Percentiles rank a stretch among this genome's conserved stretches.
These are phyloP conservation scores for Athalia rosae DNA, from an alignment of 2,888 invertebrate species.

Conservation along the genomic window DNA sequence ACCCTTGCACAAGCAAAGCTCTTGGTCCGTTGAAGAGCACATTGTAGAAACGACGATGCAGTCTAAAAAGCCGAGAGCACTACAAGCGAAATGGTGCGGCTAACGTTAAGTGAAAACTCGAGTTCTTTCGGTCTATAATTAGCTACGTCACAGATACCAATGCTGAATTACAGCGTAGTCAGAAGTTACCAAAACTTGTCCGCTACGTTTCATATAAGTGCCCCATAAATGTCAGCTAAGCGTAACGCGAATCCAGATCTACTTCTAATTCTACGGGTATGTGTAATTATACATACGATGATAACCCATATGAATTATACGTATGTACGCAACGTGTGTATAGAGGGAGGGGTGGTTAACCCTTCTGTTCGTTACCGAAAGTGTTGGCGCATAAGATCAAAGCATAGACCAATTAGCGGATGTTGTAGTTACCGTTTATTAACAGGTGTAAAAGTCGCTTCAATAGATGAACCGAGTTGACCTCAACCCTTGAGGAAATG, in stretches of 20 bases:
- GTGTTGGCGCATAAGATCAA: not conserved
- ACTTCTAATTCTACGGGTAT: too few relatives aligned
- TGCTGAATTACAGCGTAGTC: not conserved
- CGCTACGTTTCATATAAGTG: too few relatives aligned
- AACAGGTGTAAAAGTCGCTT: not conserved
- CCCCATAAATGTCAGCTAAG: too few relatives aligned
- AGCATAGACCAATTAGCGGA: not conserved
- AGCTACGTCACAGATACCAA: conserved; percentile 32
- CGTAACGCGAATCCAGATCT: too few relatives aligned
- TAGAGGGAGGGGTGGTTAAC: too few relatives aligned
- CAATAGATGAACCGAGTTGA: not conserved
- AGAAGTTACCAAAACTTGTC: too few relatives aligned
- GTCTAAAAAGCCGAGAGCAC: not conserved
- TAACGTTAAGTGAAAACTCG: conserved; percentile 36
- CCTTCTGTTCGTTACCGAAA: too few relatives aligned
- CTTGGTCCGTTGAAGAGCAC: not conserved
- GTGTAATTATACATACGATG: not conserved
- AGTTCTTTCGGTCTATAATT: conserved; percentile 24
- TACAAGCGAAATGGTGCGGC: conserved; percentile 29
- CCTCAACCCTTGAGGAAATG: not conserved
- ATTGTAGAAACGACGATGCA: conserved; percentile 17
- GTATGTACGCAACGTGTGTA: not conserved
- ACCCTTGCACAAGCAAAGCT: not conserved
- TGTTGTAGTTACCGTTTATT: not conserved
- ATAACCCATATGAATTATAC: not conserved